Conservation (phyloP, 2,888 invertebrate species). For the Drosophila anceps region DNA sequence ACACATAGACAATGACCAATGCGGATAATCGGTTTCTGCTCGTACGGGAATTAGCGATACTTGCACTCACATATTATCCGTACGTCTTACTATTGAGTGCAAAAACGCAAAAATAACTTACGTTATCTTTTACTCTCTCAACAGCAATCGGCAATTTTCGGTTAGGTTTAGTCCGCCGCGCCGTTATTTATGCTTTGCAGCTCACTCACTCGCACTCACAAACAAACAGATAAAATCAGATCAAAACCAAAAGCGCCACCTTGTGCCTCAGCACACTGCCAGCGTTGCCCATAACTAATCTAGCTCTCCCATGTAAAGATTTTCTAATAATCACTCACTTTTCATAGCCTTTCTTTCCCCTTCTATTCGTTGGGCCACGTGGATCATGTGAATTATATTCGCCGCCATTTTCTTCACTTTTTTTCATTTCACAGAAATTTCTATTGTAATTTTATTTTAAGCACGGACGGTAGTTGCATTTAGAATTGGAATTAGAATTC, state of each 20-base stretch:
- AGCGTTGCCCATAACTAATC: too few species aligned
- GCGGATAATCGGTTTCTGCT: not conserved
- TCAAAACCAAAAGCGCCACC: too few species aligned
- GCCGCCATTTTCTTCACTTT: too few species aligned
- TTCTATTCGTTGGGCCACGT: not conserved
- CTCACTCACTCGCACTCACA: not conserved
- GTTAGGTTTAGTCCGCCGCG: not conserved
- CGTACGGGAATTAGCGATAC: not conserved
- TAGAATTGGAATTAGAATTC: too few species aligned
- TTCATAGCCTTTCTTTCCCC: not conserved
- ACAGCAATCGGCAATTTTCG: not conserved
- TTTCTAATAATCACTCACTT: not conserved
- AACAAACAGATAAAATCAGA: too few species aligned
- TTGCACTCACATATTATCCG: not conserved
- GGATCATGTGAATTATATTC: not conserved
- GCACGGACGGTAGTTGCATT: too few species aligned
- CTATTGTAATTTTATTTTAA: too few species aligned
- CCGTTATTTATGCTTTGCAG: not conserved
- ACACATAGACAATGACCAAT: not conserved
- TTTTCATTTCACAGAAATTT: too few species aligned
- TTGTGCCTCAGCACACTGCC: too few species aligned
- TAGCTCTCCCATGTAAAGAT: too few species aligned
- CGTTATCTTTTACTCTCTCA: not conserved
- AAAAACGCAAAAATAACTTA: not conserved
- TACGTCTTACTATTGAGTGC: not conserved